Percentiles rank a stretch among this genome's conserved stretches.
These are phyloP conservation scores for Oryzias javanicus DNA, from an alignment of 2,113 vertebrate genomes.

Conservation along the genomic window DNA sequence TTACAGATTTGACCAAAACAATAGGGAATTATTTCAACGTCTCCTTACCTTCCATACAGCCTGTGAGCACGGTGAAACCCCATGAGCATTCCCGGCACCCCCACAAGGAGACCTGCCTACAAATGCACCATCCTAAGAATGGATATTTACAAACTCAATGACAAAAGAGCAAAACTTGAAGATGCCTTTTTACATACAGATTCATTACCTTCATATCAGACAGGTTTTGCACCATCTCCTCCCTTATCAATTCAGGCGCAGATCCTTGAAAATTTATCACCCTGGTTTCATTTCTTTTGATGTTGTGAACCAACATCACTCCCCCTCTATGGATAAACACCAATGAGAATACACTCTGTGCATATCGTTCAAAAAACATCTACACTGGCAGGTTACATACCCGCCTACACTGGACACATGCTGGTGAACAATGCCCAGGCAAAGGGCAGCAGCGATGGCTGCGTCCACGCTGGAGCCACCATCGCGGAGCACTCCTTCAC, in stretches of 20 bases:
- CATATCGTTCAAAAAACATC: background rate
- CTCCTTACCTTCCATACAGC: slow-evolving; percentile 84
- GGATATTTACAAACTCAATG: background rate
- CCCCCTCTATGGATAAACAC: slow-evolving; percentile 77
- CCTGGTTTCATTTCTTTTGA: slow-evolving; percentile 79
- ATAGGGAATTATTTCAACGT: background rate
- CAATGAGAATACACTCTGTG: background rate
- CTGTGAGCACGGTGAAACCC: slow-evolving; percentile 83
- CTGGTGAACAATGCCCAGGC: slow-evolving; percentile 82
- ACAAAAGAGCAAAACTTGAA: background rate
- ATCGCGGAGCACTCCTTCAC: slow-evolving; percentile 77
- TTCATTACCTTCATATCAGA: slow-evolving; percentile 76
- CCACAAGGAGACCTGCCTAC: slow-evolving; percentile 85
- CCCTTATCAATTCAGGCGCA: slow-evolving; percentile 78
- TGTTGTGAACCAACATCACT: slow-evolving; percentile 87
- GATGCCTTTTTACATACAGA: background rate
- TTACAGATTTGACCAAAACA: background rate
- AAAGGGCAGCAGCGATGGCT: slow-evolving; percentile 80
- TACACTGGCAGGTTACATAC: slow-evolving; percentile 68
- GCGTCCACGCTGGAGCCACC: slow-evolving; percentile 87
- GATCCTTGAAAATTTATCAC: slow-evolving; percentile 86
- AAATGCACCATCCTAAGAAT: background rate
- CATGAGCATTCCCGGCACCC: slow-evolving; percentile 86
- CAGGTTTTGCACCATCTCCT: slow-evolving; percentile 72
- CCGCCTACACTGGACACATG: slow-evolving; percentile 87